Evolutionary conservation across 2,888 invertebrate genomes (phyloP), one percentile per base, ranked within the genome.

Genomic region (Arge pagana): DNA sequence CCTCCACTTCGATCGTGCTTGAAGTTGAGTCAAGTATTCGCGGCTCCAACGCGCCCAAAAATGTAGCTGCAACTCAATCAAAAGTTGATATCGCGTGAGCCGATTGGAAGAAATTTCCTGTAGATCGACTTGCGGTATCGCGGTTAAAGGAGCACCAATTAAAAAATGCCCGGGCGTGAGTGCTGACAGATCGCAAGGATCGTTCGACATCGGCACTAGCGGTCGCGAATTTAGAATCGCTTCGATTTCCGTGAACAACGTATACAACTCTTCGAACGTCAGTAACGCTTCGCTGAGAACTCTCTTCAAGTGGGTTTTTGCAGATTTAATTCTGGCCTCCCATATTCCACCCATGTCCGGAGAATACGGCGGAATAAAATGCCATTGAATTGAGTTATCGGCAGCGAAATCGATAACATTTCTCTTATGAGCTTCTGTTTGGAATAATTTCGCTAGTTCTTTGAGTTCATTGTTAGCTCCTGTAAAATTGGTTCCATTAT

Each of bases 231-330:
- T 59, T 3, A 58, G 37, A 7, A 48, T 42, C 6, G 54, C 56
- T 39, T 59, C 57, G 11, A 62, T 53, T 43, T 58, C 36, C 11
- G 36, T 23, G 3, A 50, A 15, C 16, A 59, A 18, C 0, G 56
- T 59, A 10, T 21, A 35, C 4, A 61, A 56, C 48, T 70, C 59
- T 40, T 68, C 60, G 28, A 53, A 61, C 1, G 55, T 66, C 10
- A 64, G 23, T 8, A 50, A 52, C 1, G 18, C 36, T 3, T 37
- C 16, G n/a, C 56, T 50, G 2, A 60, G 42, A 2, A 60, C 49
- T 18, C 61, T 48, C 11, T 56, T 53, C n/a, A 68, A 33, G 55
- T 68, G 63, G 36, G 54, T 42, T 52, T 71, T 71, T 1, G 61
- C 56, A 7, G 57, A 54, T 45, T 41, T 35, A 7, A 49, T 40